Percentiles rank a stretch among this genome's conserved stretches.
Conservation (phyloP, 2,888 invertebrate genomes). For the Allacma fusca region DNA sequence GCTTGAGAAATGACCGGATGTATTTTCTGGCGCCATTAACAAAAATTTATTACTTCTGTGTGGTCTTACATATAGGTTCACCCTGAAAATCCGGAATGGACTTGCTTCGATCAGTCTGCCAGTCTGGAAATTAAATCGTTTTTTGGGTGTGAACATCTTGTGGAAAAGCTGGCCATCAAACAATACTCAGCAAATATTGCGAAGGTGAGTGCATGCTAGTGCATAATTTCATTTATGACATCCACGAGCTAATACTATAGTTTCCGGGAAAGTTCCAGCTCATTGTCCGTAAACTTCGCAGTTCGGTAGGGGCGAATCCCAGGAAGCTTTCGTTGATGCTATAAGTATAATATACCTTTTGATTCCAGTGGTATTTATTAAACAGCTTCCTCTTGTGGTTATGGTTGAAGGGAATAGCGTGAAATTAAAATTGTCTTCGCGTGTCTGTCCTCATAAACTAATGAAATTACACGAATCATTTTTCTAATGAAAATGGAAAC, state of each 20-base stretch:
- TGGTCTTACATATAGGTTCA: conserved; percentile 76
- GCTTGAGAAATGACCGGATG: background rate
- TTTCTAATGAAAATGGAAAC: too few species aligned
- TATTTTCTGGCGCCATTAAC: too few species aligned
- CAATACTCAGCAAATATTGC: conserved; percentile 89
- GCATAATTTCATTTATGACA: background rate
- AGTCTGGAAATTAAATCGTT: conserved; percentile 92
- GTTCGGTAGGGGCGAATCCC: too few species aligned
- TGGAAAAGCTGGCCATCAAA: conserved; percentile 95
- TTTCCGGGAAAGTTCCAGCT: too few species aligned
- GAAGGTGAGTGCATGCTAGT: conserved; percentile 67
- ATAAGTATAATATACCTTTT: too few species aligned
- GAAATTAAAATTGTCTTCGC: background rate
- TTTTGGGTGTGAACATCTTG: conserved; percentile 91
- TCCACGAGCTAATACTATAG: background rate
- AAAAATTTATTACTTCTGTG: background rate
- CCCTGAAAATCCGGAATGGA: conserved; percentile 93
- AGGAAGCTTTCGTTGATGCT: too few species aligned
- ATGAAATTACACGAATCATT: too few species aligned
- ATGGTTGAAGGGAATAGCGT: background rate
- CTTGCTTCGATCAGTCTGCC: conserved; percentile 94
- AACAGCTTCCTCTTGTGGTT: background rate
- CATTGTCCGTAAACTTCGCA: too few species aligned
- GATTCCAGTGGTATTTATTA: background rate
- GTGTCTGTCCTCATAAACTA: too few species aligned